phyloP scores from a whole-genome alignment of 1,140 invertebrate genomes.

The Gryon sp. region DNA sequence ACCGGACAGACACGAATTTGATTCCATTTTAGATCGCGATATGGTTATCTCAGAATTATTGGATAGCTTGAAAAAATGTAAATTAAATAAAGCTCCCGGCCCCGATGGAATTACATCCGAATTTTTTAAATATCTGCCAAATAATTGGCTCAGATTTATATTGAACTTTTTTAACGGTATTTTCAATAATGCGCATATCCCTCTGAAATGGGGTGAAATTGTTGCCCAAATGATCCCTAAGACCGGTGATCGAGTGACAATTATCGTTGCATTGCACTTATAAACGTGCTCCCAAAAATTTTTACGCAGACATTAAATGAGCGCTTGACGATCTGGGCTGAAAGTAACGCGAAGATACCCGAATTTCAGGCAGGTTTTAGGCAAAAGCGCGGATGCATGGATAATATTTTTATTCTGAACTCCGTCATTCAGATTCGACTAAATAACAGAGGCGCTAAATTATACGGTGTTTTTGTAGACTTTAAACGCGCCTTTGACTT shows the following conservation, averaged over 20 bases:
- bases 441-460: neutral
- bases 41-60: neutral
- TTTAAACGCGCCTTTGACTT: slow-evolving; percentile 10
- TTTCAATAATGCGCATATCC: neutral
- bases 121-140: slow-evolving; percentile 3
- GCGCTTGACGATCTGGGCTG: neutral
- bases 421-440: too few relatives aligned
- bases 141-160: neutral
- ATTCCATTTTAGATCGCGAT: neutral
- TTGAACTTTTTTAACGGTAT: neutral
- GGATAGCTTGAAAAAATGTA: neutral
- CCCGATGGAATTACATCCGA: neutral
- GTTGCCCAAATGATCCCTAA: slow-evolving; percentile 4
- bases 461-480: slow-evolving; percentile 3
- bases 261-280: neutral
- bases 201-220: neutral
- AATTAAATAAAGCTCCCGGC: neutral
- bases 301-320: neutral
- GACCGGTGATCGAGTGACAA: slow-evolving; percentile 3
- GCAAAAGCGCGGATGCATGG: neutral
- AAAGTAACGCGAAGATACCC: neutral
- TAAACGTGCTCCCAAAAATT: neutral
- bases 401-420: neutral
- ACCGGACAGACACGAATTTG: neutral
- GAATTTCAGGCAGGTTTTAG: slow-evolving; percentile 1